phyloP scores from a whole-genome alignment of 1,140 invertebrate genomes.

The Trinorchestia longiramus region DNA sequence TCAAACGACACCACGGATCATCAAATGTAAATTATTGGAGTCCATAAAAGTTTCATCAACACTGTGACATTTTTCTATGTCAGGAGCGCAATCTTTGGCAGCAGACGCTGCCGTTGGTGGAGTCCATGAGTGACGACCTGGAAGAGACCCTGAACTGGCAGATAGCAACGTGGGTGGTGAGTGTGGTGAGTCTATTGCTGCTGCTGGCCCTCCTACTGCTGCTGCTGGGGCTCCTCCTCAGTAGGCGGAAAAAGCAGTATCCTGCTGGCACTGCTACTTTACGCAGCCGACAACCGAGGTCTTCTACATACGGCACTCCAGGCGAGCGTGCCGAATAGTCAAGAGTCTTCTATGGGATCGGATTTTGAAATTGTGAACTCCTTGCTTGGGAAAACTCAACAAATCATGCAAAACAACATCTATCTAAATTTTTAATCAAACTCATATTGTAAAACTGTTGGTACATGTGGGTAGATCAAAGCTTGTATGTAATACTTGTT shows the following conservation, averaged over 20 bases:
- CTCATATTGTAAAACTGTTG: neutral
- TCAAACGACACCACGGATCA: too few relatives aligned
- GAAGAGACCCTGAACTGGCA: conserved; percentile 40
- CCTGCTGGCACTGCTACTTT: neutral
- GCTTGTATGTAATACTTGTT: neutral
- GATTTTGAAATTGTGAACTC: neutral
- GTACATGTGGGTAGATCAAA: neutral
- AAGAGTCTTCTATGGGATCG: neutral
- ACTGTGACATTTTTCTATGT: neutral
- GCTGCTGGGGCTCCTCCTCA: neutral
- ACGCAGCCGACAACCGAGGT: neutral
- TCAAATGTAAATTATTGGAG: neutral
- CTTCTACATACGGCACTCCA: conserved; percentile 32
- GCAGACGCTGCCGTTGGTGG: conserved; percentile 35
- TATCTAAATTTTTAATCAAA: neutral
- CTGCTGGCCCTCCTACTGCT: conserved; percentile 18
- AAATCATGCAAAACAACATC: neutral
- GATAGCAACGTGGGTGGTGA: conserved; percentile 29
- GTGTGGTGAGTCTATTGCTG: conserved; percentile 21
- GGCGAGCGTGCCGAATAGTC: neutral
- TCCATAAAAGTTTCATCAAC: neutral
- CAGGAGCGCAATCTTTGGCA: conserved; percentile 57
- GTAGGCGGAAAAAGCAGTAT: conserved; percentile 24
- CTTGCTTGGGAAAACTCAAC: neutral
- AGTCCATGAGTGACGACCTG: neutral